Evolutionary conservation across 2,113 vertebrate species (phyloP).

Genomic region (Maccullochella peelii): DNA sequence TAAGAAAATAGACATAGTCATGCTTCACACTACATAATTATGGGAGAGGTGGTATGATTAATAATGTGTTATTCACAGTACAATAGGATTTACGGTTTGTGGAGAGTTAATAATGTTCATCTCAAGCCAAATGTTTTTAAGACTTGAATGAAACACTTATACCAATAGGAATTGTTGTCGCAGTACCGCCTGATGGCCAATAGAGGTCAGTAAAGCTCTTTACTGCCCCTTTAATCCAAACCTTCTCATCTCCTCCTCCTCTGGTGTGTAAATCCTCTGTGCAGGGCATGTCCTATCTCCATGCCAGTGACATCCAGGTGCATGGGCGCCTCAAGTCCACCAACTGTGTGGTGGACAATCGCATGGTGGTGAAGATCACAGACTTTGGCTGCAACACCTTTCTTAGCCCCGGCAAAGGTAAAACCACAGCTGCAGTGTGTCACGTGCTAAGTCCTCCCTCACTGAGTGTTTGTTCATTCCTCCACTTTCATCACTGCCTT

Average conservation of each 20-base stretch:
- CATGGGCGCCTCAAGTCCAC: slow-evolving; percentile 97
- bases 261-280: slow-evolving; percentile 7
- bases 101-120: neutral
- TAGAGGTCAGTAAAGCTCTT: slow-evolving; percentile 28
- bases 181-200: neutral
- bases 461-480: neutral
- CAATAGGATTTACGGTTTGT: neutral
- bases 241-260: neutral
- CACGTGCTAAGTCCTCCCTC: neutral
- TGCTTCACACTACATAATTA: neutral
- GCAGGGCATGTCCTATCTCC: slow-evolving; percentile 98
- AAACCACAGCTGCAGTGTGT: neutral
- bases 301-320: slow-evolving; percentile 93
- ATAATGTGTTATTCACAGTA: neutral
- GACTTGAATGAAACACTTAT: no score
- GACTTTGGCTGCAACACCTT: slow-evolving; percentile 96
- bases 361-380: slow-evolving; percentile 99
- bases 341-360: slow-evolving; percentile 96
- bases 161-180: neutral
- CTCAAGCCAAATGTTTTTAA: neutral
- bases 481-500: neutral
- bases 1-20: no score
- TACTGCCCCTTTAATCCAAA: neutral
- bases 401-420: slow-evolving; percentile 89
- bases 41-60: neutral